Conservation (phyloP, 2,113 vertebrate species). For the rat (Rattus norvegicus) region GRCr8 NC_086029.1:65316501-65317000, state of each 20-base stretch:
- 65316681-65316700: conserved; percentile 42
- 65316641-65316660: conserved; percentile 24
- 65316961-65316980: conserved; percentile 52
- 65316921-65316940: conserved; percentile 6
- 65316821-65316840: conserved; percentile 39
- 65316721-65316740: conserved; percentile 80
- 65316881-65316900: not conserved
- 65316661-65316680: conserved; percentile 23
- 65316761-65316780: conserved; percentile 79
- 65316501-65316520: conserved; percentile 8
- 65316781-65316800: conserved; percentile 79
- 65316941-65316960: not conserved
- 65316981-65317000: not conserved
- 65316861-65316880: not conserved
- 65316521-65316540: not conserved
- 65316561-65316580: not conserved
- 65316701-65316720: conserved; percentile 75
- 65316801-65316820: conserved; percentile 77
- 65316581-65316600: conserved; percentile 42
- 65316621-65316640: not conserved
- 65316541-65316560: conserved; percentile 37
- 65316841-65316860: not conserved
- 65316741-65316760: conserved; percentile 78
- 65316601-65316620: conserved; percentile 34
- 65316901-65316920: not conserved